These are phyloP conservation scores for Benitochromis conjunctus DNA, from an alignment of 2,113 vertebrate species.

Conservation along the genomic window DNA sequence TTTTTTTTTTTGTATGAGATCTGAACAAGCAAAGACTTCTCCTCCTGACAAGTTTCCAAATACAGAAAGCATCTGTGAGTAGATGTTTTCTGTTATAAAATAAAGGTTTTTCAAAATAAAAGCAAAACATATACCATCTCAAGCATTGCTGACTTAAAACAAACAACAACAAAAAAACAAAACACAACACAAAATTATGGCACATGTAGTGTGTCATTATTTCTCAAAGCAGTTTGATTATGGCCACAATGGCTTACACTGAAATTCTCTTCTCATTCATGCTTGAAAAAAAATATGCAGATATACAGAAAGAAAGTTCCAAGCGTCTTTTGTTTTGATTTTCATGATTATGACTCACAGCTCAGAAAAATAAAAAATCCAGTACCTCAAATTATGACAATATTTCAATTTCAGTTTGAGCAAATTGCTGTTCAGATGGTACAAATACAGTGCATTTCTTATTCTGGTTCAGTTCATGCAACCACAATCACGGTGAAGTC, in stretches of 20 bases:
- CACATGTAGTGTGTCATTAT: not conserved
- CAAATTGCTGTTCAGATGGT: not conserved
- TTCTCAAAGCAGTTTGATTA: not conserved
- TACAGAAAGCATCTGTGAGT: not conserved
- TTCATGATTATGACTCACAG: not conserved
- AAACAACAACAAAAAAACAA: not conserved
- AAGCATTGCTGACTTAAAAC: not conserved
- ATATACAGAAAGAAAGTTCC: rapidly evolving
- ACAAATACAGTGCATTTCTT: rapidly evolving
- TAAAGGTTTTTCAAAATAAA: not conserved
- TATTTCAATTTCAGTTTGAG: not conserved
- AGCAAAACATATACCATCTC: rapidly evolving
- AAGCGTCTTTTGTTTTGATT: not conserved
- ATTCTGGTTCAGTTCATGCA: not conserved
- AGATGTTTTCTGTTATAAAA: not conserved
- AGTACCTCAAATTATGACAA: not conserved
- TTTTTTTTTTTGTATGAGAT: rapidly evolving
- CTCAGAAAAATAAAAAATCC: not conserved
- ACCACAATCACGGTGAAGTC: not conserved
- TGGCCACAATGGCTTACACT: not conserved
- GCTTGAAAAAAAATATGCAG: not conserved
- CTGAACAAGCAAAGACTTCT: not conserved
- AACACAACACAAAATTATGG: not conserved
- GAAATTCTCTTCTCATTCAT: rapidly evolving
- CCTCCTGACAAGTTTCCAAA: not conserved